Evolutionary conservation across 2,888 invertebrate genomes (phyloP).

Genomic region (Diaperis boleti): DNA sequence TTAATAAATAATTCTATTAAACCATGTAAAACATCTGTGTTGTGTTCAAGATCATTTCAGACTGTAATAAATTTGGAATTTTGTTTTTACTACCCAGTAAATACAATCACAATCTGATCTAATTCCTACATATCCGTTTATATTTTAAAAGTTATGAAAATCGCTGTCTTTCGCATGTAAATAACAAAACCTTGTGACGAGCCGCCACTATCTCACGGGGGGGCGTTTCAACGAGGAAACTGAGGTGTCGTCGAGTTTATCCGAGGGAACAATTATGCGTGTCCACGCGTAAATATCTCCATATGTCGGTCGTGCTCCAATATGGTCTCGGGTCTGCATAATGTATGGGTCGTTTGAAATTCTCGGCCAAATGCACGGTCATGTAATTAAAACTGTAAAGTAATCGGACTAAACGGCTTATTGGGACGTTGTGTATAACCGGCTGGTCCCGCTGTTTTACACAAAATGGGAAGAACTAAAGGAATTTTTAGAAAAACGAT

Average conservation of each 20-base stretch:
- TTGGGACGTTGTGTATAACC: constrained; percentile 37
- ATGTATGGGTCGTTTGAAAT: constrained; percentile 48
- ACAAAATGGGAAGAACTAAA: no score
- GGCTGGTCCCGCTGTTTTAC: constrained; percentile 27
- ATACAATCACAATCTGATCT: no score
- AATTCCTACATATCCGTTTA: no score
- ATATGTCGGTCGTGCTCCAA: constrained; percentile 33
- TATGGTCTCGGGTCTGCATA: constrained; percentile 39
- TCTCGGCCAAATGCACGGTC: constrained; percentile 43
- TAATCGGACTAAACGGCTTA: constrained; percentile 41
- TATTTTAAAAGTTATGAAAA: not conserved
- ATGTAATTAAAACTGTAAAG: constrained; percentile 53
- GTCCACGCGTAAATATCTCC: constrained; percentile 39
- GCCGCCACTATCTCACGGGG: constrained; percentile 1
- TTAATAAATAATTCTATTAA: no score
- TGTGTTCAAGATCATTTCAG: no score
- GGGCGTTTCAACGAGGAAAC: constrained; percentile 14
- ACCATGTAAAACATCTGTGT: no score
- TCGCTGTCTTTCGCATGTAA: not conserved
- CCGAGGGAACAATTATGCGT: constrained; percentile 37
- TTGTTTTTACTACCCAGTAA: no score
- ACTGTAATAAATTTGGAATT: no score
- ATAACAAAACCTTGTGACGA: not conserved
- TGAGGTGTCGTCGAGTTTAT: constrained; percentile 18
- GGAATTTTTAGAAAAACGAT: no score